Conservation (phyloP, 2,113 vertebrate genomes). For the Gnathonemus echidnorhynchus region DNA sequence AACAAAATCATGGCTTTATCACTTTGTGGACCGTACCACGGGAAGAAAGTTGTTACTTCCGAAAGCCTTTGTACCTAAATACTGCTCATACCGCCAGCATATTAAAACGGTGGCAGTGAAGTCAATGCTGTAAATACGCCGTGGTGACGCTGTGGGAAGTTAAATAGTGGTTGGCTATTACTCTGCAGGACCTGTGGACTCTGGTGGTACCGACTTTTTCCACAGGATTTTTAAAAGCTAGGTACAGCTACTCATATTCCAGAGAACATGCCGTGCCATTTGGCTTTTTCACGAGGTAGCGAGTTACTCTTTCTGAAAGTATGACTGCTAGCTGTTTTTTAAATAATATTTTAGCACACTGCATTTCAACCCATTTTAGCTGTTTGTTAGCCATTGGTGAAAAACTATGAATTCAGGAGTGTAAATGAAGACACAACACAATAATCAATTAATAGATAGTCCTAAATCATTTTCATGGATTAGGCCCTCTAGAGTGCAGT, state of each 20-base stretch:
- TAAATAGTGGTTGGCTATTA: neutral
- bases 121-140: neutral
- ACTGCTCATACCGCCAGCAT: neutral
- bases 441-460: neutral
- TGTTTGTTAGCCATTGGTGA: neutral
- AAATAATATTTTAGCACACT: neutral
- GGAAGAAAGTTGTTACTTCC: neutral
- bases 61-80: neutral
- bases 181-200: neutral
- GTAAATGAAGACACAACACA: neutral
- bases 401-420: neutral
- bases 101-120: neutral
- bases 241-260: neutral
- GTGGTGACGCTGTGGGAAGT: neutral
- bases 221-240: neutral
- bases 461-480: neutral
- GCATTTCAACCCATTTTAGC: neutral
- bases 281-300: neutral
- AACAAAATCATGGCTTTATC: neutral
- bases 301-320: neutral
- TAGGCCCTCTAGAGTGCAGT: neutral
- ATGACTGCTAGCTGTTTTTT: neutral
- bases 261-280: neutral
- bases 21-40: neutral
- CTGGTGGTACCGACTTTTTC: neutral